Evolutionary conservation across 2,888 invertebrate genomes (phyloP).

Genomic region (Latheticus oryzae): DNA sequence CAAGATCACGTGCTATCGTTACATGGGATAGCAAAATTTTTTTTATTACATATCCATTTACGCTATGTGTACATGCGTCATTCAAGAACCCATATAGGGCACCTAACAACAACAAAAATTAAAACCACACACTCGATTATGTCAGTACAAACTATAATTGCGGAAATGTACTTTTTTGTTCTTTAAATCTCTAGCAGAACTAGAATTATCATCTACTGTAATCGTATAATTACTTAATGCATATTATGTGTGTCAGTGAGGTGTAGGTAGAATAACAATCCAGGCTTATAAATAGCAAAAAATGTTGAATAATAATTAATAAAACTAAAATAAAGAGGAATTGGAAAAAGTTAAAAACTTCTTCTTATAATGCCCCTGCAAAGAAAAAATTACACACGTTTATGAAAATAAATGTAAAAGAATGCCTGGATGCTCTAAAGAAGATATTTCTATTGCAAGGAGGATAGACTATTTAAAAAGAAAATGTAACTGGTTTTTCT

Average conservation of each 20-base stretch:
- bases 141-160: slow-evolving; percentile 36
- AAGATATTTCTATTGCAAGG: slow-evolving; percentile 26
- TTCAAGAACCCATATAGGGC: slow-evolving; percentile 1
- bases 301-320: slow-evolving; percentile 13
- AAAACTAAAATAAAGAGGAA: no score
- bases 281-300: slow-evolving; percentile 27
- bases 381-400: slow-evolving; percentile 30
- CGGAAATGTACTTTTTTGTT: slow-evolving; percentile 36
- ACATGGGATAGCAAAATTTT: slow-evolving; percentile 53
- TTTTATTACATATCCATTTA: slow-evolving; percentile 44
- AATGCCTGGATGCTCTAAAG: slow-evolving; percentile 28
- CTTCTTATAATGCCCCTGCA: slow-evolving; percentile 38
- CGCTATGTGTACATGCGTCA: slow-evolving; percentile 23
- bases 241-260: slow-evolving; percentile 37
- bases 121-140: slow-evolving; percentile 37
- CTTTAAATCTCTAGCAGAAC: slow-evolving; percentile 35
- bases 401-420: slow-evolving; percentile 8
- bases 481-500: slow-evolving; percentile 31
- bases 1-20: slow-evolving; percentile 47
- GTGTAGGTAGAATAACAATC: slow-evolving; percentile 27
- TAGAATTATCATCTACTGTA: slow-evolving; percentile 41
- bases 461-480: slow-evolving; percentile 28
- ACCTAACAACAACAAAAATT: slow-evolving; percentile 12
- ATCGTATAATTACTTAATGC: slow-evolving; percentile 32
- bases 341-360: no score